phyloP scores from a whole-genome alignment of 2,888 invertebrate genomes.

The Epinotia brunnichana region DNA sequence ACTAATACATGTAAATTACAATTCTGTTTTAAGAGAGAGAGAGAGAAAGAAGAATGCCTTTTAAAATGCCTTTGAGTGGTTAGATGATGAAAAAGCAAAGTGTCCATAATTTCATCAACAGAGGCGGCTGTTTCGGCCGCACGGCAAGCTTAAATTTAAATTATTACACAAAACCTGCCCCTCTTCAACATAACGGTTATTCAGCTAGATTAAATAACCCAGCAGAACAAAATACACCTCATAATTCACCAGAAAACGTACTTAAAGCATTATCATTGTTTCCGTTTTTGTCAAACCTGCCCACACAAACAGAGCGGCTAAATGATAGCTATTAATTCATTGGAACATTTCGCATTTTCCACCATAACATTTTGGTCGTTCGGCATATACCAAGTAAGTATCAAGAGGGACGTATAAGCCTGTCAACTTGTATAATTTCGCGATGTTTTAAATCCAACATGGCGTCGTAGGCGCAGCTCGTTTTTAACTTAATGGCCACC shows the following conservation, averaged over 20 bases:
- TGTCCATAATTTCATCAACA: background rate
- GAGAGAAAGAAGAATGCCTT: no score
- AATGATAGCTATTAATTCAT: conserved; percentile 43
- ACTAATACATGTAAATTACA: no score
- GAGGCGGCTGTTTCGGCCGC: background rate
- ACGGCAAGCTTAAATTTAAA: background rate
- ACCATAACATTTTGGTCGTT: conserved; percentile 42
- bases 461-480: conserved; percentile 14
- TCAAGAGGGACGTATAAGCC: background rate
- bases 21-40: no score
- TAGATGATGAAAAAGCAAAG: background rate
- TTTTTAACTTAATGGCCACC: conserved; percentile 40
- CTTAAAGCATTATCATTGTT: conserved; percentile 41
- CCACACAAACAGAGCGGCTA: conserved; percentile 35
- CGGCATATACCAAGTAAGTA: conserved; percentile 1
- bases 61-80: no score
- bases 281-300: conserved; percentile 42
- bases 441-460: background rate
- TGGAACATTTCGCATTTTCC: conserved; percentile 39
- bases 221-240: conserved; percentile 21
- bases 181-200: conserved; percentile 20
- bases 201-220: conserved; percentile 33
- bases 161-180: conserved; percentile 6
- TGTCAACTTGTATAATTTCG: background rate
- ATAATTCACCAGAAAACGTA: conserved; percentile 35